Evolutionary conservation across 2,888 invertebrate species (phyloP), one percentile per base, ranked within the genome.

Genomic region (Drosophila tripunctata): DNA sequence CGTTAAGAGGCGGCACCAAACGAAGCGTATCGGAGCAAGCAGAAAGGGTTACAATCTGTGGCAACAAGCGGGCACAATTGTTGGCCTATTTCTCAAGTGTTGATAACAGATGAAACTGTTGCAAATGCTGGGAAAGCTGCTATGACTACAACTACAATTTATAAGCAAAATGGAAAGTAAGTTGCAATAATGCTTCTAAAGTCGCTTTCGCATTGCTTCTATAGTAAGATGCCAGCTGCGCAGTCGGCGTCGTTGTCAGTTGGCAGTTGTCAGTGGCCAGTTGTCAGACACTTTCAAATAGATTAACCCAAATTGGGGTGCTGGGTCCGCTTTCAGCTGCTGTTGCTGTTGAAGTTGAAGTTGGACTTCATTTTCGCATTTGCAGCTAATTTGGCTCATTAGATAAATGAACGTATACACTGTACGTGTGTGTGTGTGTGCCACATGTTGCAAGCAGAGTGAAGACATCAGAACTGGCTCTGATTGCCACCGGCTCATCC

Each of bases 231-330:
- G n/a, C n/a, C n/a, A n/a, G n/a, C 19, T 2, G 19, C 1, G n/a
- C 31, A 5, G 31, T 12, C 31, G 31, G 5, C 31, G 7, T 31
- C 31, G 19, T 24, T 15, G 24, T 8, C 12, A 31, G 36, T 17
- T 21, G 38, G 19, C 38, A 38, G 30, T 4, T 27, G 17, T 36
- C 63, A 14, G 33, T 15, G 21, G 43, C 8, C 61, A 22, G 51
- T 43, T 55, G 27, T 48, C 56, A 52, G 41, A 14, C 78, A 80
- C 81, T 83, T 84, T 81, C 84, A 80, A 73, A 83, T 70, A 80
- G 81, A 83, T 81, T 81, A 81, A 81, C 81, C 81, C 73, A 80
- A 83, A 67, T 81, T 64, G 70, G 66, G 65, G 31, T 62, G 69
- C 56, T 62, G 65, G 55, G 56, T 60, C 52, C 61, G 67, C 74